A percentile compares a stretch with the other conserved stretches of the same genome.
Evolutionary conservation across 2,113 vertebrate genomes (phyloP).

Genomic region (Apus apus): DNA sequence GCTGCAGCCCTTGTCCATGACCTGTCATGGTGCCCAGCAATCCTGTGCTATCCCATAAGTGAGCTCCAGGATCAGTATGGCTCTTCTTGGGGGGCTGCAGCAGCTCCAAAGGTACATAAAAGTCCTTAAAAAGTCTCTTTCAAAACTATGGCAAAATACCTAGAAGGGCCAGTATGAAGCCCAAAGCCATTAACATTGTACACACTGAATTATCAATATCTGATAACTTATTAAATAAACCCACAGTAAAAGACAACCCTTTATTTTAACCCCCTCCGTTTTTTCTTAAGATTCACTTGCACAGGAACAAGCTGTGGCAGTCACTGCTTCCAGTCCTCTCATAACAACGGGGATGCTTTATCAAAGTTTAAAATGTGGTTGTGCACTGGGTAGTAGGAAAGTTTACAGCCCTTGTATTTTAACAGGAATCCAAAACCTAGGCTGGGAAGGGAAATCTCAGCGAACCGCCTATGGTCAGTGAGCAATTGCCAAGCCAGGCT

Average conservation of each 20-base stretch:
- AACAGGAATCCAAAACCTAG: not conserved
- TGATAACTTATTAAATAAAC: slow-evolving; percentile 28
- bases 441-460: not conserved
- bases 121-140: slow-evolving; percentile 28
- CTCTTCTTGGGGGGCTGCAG: not conserved
- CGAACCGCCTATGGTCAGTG: not conserved
- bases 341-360: not conserved
- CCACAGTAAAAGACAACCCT: not conserved
- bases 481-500: not conserved
- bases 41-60: not conserved
- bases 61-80: not conserved
- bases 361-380: not conserved
- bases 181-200: slow-evolving; percentile 58
- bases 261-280: not conserved
- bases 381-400: not conserved
- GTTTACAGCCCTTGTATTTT: slow-evolving; percentile 21
- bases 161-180: slow-evolving; percentile 29
- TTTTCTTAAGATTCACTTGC: not conserved
- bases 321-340: not conserved
- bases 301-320: not conserved
- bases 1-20: not conserved
- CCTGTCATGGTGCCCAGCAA: not conserved
- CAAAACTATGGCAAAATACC: not conserved
- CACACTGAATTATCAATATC: not conserved
- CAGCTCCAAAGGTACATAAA: not conserved